These are phyloP conservation scores for Zygogramma bicolorata DNA, from an alignment of 2,888 invertebrate species.

Conservation along the genomic window DNA sequence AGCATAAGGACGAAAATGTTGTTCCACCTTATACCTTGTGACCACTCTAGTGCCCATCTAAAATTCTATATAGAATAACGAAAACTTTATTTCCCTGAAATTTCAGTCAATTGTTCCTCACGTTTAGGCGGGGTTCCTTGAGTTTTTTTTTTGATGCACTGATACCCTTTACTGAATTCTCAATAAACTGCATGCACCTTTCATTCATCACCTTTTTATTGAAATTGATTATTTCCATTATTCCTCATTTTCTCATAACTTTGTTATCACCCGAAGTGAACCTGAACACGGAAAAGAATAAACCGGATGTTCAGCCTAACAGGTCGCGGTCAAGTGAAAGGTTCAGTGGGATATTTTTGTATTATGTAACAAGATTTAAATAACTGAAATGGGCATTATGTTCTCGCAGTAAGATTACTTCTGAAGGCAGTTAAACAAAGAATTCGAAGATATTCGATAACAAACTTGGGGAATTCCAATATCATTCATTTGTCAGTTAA, in stretches of 20 bases:
- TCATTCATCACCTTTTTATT: not conserved
- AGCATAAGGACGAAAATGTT: no score
- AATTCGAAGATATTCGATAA: not conserved
- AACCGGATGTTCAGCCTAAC: slow-evolving; percentile 54
- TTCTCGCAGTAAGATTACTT: not conserved
- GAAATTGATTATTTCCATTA: not conserved
- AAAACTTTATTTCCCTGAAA: no score
- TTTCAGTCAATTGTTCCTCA: no score
- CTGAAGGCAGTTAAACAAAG: not conserved
- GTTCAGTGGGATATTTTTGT: slow-evolving; percentile 58
- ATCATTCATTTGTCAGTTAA: not conserved
- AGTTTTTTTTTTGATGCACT: no score
- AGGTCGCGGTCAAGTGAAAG: slow-evolving; percentile 61
- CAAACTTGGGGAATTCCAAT: not conserved
- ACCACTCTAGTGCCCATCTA: no score
- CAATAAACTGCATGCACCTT: not conserved
- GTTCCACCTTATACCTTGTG: no score
- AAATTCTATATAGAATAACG: no score
- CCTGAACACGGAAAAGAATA: slow-evolving; percentile 51
- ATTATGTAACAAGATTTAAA: slow-evolving; percentile 55
- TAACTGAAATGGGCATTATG: slow-evolving; percentile 27
- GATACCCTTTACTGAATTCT: no score
- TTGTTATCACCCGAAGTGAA: slow-evolving; percentile 44
- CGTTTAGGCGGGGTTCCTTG: no score
- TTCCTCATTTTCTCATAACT: not conserved